phyloP scores from a whole-genome alignment of 1,140 invertebrate species.

The Tyrophagus putrescentiae region DNA sequence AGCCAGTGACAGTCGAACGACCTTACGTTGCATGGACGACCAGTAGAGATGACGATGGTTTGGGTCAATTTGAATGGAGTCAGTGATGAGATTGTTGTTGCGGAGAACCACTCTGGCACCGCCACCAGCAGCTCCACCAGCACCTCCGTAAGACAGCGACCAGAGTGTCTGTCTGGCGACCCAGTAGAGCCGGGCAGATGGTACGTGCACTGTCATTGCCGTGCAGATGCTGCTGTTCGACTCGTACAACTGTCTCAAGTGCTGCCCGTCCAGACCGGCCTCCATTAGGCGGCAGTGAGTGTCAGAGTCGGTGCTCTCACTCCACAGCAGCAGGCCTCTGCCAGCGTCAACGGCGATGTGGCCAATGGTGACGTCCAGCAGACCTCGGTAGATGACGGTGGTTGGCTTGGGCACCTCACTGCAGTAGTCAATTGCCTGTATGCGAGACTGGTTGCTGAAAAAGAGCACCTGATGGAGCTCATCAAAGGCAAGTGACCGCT shows the following conservation, averaged over 20 bases:
- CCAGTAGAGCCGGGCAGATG: background rate
- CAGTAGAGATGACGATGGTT: background rate
- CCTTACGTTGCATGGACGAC: conserved; percentile 4
- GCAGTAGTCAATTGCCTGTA: background rate
- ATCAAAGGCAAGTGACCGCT: background rate
- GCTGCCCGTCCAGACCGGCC: background rate
- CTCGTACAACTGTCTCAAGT: background rate
- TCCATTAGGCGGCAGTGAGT: background rate
- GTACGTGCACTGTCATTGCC: background rate
- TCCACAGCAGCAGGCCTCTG: background rate
- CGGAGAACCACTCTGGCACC: background rate
- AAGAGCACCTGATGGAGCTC: background rate
- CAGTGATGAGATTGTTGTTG: conserved; percentile 1
- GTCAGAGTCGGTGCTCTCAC: background rate
- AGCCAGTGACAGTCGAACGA: background rate
- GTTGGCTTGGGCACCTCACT: background rate
- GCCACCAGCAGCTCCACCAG: background rate
- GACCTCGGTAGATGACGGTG: background rate
- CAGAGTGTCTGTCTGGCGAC: background rate
- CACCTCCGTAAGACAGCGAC: background rate
- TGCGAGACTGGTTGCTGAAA: background rate
- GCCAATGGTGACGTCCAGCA: background rate
- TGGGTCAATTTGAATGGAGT: background rate
- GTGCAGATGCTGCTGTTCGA: background rate
- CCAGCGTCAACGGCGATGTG: background rate